phyloP scores from a whole-genome alignment of 2,113 vertebrate species.

The Pseudorectes ferrugineus region DNA sequence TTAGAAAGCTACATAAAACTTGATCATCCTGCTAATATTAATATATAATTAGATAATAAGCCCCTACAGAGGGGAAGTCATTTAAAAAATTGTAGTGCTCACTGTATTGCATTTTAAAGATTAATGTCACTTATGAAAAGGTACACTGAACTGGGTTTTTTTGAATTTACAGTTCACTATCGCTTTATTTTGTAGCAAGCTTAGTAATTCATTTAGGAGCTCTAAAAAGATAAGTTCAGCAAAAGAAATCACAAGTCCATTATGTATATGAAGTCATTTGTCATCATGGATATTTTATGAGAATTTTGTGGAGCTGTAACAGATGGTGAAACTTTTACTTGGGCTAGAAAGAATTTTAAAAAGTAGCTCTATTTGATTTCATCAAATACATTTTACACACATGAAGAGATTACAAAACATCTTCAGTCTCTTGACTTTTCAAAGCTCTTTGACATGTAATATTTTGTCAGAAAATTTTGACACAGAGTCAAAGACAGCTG shows the following conservation, averaged over 20 bases:
- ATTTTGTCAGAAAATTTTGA: slow-evolving; percentile 16
- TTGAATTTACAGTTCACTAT: not conserved
- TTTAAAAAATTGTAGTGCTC: not conserved
- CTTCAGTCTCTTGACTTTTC: not conserved
- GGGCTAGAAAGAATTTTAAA: slow-evolving; percentile 8
- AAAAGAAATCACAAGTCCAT: not conserved
- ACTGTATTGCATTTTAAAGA: slow-evolving; percentile 20
- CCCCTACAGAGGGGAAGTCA: slow-evolving; percentile 21
- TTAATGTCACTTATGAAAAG: not conserved
- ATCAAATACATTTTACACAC: not conserved
- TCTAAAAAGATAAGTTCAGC: not conserved
- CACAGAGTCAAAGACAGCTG: not conserved
- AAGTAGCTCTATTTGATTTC: not conserved
- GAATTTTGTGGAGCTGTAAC: slow-evolving; percentile 6
- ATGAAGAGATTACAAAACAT: not conserved
- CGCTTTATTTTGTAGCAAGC: not conserved
- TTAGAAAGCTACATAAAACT: slow-evolving; percentile 4
- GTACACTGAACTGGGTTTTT: not conserved
- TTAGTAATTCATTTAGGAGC: not conserved
- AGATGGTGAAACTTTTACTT: slow-evolving; percentile 30
- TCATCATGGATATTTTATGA: slow-evolving; percentile 22
- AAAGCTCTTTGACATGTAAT: not conserved
- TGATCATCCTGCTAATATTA: slow-evolving; percentile 43
- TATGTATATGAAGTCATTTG: not conserved
- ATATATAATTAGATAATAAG: slow-evolving; percentile 42